A percentile compares a stretch with the other conserved stretches of the same genome.
These are phyloP conservation scores for Batillaria attramentaria DNA, from an alignment of 1,140 invertebrate species.

Conservation along the genomic window DNA sequence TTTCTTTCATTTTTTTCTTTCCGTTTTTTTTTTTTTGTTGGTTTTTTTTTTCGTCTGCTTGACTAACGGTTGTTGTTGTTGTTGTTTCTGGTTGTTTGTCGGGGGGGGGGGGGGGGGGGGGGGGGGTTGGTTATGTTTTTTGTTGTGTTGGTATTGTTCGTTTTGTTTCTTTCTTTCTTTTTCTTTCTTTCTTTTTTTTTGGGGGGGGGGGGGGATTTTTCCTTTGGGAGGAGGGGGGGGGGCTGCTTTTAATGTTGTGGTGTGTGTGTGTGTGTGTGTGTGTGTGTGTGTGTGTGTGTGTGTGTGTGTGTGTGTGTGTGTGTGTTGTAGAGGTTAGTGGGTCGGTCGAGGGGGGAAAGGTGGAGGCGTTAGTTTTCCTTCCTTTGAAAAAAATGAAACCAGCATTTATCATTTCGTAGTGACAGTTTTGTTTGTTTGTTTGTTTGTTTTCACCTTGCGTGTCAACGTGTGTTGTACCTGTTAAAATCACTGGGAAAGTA, in stretches of 20 bases:
- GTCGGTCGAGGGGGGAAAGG: too few species aligned
- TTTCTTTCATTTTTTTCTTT: neutral
- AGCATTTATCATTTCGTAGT: too few species aligned
- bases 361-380: neutral
- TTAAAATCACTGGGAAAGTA: neutral
- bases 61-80: neutral
- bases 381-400: too few species aligned
- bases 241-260: neutral
- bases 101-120: neutral
- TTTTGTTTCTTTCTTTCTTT: conserved; percentile 6
- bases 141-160: neutral
- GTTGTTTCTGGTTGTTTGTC: neutral
- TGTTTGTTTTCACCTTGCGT: too few species aligned
- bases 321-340: neutral
- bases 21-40: neutral
- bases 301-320: conserved; percentile 22
- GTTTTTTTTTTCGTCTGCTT: neutral
- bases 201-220: too few species aligned
- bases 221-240: too few species aligned
- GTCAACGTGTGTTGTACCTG: conserved; percentile 16
- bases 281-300: neutral
- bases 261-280: conserved; percentile 6
- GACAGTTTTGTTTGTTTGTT: neutral
- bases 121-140: neutral
- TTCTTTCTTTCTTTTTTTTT: neutral